Conservation (phyloP, 1,140 invertebrate species). For the Thaumetopoea pityocampa region DNA sequence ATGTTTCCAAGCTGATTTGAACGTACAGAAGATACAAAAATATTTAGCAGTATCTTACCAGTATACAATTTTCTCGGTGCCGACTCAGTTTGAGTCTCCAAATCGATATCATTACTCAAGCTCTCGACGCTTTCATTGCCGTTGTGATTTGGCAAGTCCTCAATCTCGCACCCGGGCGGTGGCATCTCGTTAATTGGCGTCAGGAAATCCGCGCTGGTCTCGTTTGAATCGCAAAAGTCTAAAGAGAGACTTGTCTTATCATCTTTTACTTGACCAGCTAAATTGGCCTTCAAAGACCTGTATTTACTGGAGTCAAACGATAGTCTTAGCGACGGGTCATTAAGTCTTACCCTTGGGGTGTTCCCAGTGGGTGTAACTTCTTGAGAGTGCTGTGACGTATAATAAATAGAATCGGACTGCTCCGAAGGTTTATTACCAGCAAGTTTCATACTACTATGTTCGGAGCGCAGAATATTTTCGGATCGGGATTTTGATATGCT, state of each 20-base stretch:
- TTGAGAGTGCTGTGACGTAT: conserved; percentile 66
- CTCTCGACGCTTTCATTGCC: conserved; percentile 61
- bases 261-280: conserved; percentile 39
- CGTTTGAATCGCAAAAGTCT: conserved; percentile 72
- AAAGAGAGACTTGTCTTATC: conserved; percentile 68
- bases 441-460: conserved; percentile 59
- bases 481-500: conserved; percentile 72
- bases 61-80: conserved; percentile 50
- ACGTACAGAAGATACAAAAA: too few species aligned
- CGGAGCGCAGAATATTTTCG: conserved; percentile 67
- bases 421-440: conserved; percentile 43
- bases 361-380: conserved; percentile 58
- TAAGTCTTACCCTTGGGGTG: conserved; percentile 44
- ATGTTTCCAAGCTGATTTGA: too few species aligned
- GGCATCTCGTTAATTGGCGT: conserved; percentile 75
- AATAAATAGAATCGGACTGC: conserved; percentile 71
- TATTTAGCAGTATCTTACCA: conserved; percentile 28
- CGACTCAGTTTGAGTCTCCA: conserved; percentile 65
- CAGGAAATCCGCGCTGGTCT: conserved; percentile 72
- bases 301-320: conserved; percentile 67
- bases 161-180: conserved; percentile 61
- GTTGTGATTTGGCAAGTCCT: conserved; percentile 60
- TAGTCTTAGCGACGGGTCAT: conserved; percentile 58
- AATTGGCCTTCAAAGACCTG: conserved; percentile 42
- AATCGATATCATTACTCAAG: conserved; percentile 60